Conservation (phyloP, 2,797 vertebrate species). For the Gila robusta region DNA sequence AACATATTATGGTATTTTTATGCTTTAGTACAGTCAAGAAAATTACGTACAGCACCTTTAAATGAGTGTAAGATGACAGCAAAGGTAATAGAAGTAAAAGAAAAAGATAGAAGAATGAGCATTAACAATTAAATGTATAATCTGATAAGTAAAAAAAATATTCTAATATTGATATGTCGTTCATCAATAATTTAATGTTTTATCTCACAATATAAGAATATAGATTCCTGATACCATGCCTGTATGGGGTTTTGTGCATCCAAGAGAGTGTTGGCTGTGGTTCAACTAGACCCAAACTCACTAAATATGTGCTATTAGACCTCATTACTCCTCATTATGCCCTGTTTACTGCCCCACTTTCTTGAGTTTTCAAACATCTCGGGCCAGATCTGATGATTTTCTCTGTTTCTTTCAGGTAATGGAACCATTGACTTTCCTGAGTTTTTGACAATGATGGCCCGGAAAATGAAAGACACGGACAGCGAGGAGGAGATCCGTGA, state of each 20-base stretch:
- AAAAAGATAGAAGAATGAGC: not conserved
- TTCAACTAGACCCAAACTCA: not conserved
- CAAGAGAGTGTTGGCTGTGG: not conserved
- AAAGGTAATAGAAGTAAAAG: not conserved
- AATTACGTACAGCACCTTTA: not conserved
- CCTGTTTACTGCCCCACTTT: not conserved
- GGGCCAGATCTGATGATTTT: not conserved
- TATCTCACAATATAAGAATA: not conserved
- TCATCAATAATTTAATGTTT: too few relatives aligned
- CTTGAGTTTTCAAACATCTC: not conserved
- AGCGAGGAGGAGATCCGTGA: conserved; percentile 98
- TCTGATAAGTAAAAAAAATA: not conserved
- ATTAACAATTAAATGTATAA: not conserved
- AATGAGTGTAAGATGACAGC: not conserved
- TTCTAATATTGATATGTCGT: not conserved
- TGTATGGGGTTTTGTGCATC: not conserved
- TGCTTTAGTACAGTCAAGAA: not conserved
- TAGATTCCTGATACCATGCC: too few relatives aligned
- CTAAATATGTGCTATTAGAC: conserved; percentile 11
- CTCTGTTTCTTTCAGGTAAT: conserved; percentile 81
- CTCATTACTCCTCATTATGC: not conserved
- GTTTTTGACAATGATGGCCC: conserved; percentile 99
- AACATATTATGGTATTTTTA: not conserved
- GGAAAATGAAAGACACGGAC: conserved; percentile 99
- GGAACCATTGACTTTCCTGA: conserved; percentile 98